Conservation (phyloP, 2,888 invertebrate species). For the Mythimna loreyi region DNA sequence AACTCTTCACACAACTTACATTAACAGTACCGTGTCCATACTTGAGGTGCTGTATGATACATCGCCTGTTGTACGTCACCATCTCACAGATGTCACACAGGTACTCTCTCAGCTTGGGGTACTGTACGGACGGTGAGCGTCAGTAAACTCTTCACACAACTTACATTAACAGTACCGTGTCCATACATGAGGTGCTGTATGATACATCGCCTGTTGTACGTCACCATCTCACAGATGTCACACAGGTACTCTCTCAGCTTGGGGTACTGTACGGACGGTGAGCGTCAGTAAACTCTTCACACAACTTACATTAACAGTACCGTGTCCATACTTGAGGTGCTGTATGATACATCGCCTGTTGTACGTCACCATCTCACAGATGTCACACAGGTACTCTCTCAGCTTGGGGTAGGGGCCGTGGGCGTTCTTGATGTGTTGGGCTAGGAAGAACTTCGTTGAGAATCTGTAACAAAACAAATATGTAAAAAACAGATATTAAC, state of each 20-base stretch:
- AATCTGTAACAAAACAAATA: slow-evolving; percentile 70
- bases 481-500: too few relatives aligned
- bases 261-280: too few relatives aligned
- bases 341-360: slow-evolving; percentile 75
- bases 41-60: too few relatives aligned
- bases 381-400: slow-evolving; percentile 71
- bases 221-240: slow-evolving; percentile 69
- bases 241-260: too few relatives aligned
- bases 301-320: slow-evolving; percentile 36
- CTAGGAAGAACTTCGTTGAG: slow-evolving; percentile 72
- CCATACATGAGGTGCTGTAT: slow-evolving; percentile 76
- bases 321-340: slow-evolving; percentile 76
- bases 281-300: too few relatives aligned
- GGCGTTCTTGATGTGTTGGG: slow-evolving; percentile 68
- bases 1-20: too few relatives aligned
- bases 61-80: too few relatives aligned
- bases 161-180: slow-evolving; percentile 61
- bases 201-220: slow-evolving; percentile 72
- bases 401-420: slow-evolving; percentile 64
- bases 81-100: too few relatives aligned
- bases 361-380: slow-evolving; percentile 69
- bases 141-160: background rate
- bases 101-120: too few relatives aligned
- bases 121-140: too few relatives aligned
- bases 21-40: too few relatives aligned